Base-by-base conservation (phyloP, 2,888 invertebrate genomes). In the Smittia sp. region DNA sequence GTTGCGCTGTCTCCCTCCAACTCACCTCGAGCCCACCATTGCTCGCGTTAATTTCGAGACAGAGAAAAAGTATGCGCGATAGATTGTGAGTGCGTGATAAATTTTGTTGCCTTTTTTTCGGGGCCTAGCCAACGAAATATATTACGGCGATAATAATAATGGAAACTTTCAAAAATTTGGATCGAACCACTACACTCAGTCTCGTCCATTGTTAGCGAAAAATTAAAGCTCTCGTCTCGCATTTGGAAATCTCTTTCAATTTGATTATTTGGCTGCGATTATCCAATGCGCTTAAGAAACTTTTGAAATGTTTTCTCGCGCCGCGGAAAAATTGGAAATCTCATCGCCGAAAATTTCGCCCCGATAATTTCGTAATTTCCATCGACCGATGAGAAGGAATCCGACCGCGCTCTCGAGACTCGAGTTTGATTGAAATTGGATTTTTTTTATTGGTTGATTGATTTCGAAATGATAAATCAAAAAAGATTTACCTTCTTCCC, bases 381-480 rank as follows among this genome's bases (percentile, higher is more conserved):
- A 63, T 27, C 63, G 27, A 63, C 6, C 22, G n/a, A 63, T 27
- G 63, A 46, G n/a, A 11, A 52, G 3, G 63, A 63, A 7, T 63
- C 46, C 13, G 46, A 46, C 11, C 13, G 46, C 6, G 2, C 46
- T 46, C 58, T 54, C 54, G 9, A 54, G 24, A 9, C 20, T 22
- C 24, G 20, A 20, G n/a, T 68, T 68, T 68, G 68, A 68, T 68
- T 68, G 68, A 68, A 68, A 68, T 27, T 70, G 52, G 70, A 20
- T 46, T 63, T 63, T 63, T n/a, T 73, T 54, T 20, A 70, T 70
- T 73, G 73, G 20, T 73, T 73, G 73, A 73, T 73, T 73, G 73
- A 73, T 73, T 73, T 73, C 39, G 9, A 63, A 70, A 73, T 73
- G 73, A 73, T 73, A 73, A 73, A 73, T 73, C 73, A 73, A 41